These are phyloP conservation scores for Teinopalpus imperialis DNA, from an alignment of 2,888 invertebrate genomes.

Conservation along the genomic window DNA sequence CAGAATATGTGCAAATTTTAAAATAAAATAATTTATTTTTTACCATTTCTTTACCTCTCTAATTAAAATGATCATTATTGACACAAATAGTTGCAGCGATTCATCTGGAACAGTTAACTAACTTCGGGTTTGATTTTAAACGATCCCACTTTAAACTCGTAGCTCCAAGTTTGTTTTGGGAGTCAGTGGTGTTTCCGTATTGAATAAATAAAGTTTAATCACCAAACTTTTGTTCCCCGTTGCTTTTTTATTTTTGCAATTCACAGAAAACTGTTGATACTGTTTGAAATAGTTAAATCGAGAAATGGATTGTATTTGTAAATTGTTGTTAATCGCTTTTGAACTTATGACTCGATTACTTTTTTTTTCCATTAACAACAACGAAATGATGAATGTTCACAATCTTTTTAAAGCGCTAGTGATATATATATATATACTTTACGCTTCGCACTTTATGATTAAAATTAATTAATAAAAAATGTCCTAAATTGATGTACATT, in stretches of 20 bases:
- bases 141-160: conserved; percentile 10
- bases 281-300: conserved; percentile 10
- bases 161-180: conserved; percentile 8
- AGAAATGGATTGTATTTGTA: neutral
- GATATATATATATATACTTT: too few species aligned
- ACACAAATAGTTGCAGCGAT: too few species aligned
- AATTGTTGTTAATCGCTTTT: neutral
- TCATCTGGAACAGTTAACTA: conserved; percentile 7
- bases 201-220: conserved; percentile 21
- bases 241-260: conserved; percentile 1
- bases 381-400: too few species aligned
- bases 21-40: too few species aligned
- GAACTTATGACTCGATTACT: neutral
- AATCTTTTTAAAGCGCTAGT: too few species aligned
- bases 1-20: too few species aligned
- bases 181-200: conserved; percentile 7
- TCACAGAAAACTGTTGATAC: conserved; percentile 13
- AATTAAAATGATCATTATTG: too few species aligned
- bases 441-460: too few species aligned
- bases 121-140: conserved; percentile 21
- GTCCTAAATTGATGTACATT: too few species aligned
- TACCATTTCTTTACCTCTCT: too few species aligned
- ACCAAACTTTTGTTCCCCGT: conserved; percentile 11
- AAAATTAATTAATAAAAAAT: too few species aligned
- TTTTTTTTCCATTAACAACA: too few species aligned